Percentiles rank a stretch among this genome's conserved stretches.
phyloP scores from a whole-genome alignment of 1,140 invertebrate species.

The Solenopsis invicta region DNA sequence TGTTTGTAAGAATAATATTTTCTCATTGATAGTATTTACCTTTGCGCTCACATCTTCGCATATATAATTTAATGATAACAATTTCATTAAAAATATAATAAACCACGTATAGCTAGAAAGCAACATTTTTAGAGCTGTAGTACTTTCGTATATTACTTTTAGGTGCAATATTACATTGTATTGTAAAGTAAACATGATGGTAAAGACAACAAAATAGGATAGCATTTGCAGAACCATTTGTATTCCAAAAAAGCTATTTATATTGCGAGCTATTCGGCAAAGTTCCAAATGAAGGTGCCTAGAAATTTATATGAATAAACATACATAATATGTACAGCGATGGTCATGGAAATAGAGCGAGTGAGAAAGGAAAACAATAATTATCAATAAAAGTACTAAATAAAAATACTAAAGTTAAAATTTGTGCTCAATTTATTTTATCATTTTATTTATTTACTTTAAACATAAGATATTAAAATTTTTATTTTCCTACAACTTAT shows the following conservation, averaged over 20 bases:
- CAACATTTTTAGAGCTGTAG: not conserved
- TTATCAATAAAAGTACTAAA: too few species aligned
- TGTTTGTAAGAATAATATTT: not conserved
- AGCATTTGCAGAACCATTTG: constrained; percentile 32
- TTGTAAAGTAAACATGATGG: not conserved
- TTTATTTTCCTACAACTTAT: too few species aligned
- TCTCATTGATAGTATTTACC: constrained; percentile 6
- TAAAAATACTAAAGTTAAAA: too few species aligned
- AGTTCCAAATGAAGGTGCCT: constrained; percentile 47
- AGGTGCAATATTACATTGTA: not conserved
- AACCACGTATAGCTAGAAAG: not conserved
- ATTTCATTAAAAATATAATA: not conserved
- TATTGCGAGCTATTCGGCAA: constrained; percentile 8
- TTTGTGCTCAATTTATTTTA: too few species aligned
- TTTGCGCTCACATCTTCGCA: constrained; percentile 39
- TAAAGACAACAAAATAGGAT: not conserved
- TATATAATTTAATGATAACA: constrained; percentile 7
- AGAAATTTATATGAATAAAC: constrained; percentile 1
- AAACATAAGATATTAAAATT: too few species aligned
- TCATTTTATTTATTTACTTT: too few species aligned
- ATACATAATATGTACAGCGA: not conserved
- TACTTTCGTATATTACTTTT: too few species aligned
- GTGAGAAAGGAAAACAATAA: too few species aligned
- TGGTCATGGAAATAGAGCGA: too few species aligned
- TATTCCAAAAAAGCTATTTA: constrained; percentile 17